Base-by-base conservation (phyloP, 2,888 invertebrate species). In the Nesidiocoris tenuis region DNA sequence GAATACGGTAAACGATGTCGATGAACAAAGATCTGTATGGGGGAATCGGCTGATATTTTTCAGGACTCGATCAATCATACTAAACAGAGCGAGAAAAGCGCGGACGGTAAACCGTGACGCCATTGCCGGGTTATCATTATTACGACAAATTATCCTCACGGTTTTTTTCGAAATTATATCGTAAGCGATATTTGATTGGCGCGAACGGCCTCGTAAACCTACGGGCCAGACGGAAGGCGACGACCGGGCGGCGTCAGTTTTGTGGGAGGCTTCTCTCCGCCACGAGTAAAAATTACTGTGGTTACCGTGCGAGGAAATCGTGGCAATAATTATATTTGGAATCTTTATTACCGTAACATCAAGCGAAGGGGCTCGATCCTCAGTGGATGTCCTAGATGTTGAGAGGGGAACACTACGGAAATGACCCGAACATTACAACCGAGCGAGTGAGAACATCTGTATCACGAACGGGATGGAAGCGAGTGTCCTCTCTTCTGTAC, bases 241-340 rank as follows among this genome's bases (percentile, higher is more conserved):
- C 39, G 39, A 39, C 5, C 39, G 12, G 39, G 39, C 39, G 39
- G 39, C 39, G 39, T 39, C 39, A 39, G 39, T 3, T 39, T 39
- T 39, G 39, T 39, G 39, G 39, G 39, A 39, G 39, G 39, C 12
- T 39, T n/a, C n/a, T n/a, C n/a, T n/a, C n/a, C n/a, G n/a, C n/a
- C n/a, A 12, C 3, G 39, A 39, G 39, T 39, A 5, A 12, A 39
- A 39, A 65, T 65, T 65, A 65, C 65, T 67, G 67, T 67, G 67
- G 67, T 67, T 54, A 67, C 21, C 67, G 59, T 59, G 59, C 21
- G 67, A 67, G 67, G 67, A 56, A 67, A 67, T 67, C 19, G 67
- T 56, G 21, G 67, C 67, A 67, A 67, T 67, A 67, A 67, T 67
- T 67, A 67, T 67, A 67, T 67, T 67, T 67, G 67, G 67, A 67